A percentile compares a stretch with the other conserved stretches of the same genome.
These are phyloP conservation scores for Dione juno DNA, from an alignment of 2,888 invertebrate species.

Conservation along the genomic window DNA sequence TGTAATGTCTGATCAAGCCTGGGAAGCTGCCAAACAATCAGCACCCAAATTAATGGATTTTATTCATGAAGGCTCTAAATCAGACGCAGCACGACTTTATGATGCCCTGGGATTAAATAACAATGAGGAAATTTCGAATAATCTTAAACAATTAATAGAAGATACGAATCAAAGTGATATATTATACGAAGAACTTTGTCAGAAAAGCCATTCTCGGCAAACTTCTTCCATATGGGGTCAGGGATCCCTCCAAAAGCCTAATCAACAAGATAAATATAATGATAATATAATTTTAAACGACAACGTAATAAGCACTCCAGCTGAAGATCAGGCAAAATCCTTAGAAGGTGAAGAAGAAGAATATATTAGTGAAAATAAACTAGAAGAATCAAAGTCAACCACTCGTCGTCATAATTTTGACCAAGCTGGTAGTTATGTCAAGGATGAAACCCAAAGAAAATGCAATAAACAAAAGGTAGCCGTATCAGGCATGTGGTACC, in stretches of 20 bases:
- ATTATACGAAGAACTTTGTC: conserved; percentile 60
- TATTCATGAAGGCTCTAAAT: conserved; percentile 76
- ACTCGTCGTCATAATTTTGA: conserved; percentile 70
- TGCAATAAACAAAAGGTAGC: conserved; percentile 65
- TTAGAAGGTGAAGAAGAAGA: conserved; percentile 58
- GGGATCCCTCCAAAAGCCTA: conserved; percentile 39
- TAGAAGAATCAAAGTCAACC: conserved; percentile 62
- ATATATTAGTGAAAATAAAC: conserved; percentile 57
- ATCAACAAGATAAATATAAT: conserved; percentile 31
- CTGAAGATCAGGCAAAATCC: conserved; percentile 57
- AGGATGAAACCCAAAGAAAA: conserved; percentile 71
- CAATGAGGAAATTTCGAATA: conserved; percentile 64
- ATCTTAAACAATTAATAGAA: conserved; percentile 65
- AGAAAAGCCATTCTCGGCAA: conserved; percentile 60
- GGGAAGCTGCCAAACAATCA: conserved; percentile 80
- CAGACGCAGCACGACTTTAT: conserved; percentile 77
- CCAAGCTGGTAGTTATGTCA: conserved; percentile 71
- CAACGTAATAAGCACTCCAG: conserved; percentile 56
- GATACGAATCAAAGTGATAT: conserved; percentile 58
- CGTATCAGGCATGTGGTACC: conserved; percentile 75
- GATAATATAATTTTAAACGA: conserved; percentile 54
- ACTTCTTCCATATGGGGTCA: conserved; percentile 62
- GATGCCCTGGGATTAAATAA: conserved; percentile 72
- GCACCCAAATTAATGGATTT: conserved; percentile 79
- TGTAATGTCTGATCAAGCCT: conserved; percentile 77